Evolutionary conservation across 2,113 vertebrate genomes (phyloP).

Genomic region (Vulpes ferrilata): DNA sequence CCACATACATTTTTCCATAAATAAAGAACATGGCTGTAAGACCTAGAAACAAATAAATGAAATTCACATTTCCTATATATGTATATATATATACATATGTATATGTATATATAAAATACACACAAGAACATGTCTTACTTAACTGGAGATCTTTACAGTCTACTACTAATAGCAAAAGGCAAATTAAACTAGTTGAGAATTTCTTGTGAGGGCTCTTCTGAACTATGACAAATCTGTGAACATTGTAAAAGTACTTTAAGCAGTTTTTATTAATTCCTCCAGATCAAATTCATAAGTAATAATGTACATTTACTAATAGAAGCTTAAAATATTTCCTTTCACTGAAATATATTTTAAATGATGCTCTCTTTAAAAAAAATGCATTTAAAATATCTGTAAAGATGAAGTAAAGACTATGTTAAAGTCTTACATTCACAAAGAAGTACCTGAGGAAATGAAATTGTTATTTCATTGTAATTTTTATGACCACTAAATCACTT

Average conservation of each 20-base stretch:
- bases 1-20: conserved; percentile 90
- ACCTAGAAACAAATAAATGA: conserved; percentile 88
- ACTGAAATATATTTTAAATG: not conserved
- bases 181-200: not conserved
- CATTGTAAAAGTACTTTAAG: not conserved
- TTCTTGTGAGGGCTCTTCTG: not conserved
- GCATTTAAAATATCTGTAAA: not conserved
- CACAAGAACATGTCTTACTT: not conserved
- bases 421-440: conserved; percentile 63
- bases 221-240: not conserved
- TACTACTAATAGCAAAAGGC: not conserved
- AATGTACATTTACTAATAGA: not conserved
- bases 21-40: conserved; percentile 93
- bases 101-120: not conserved
- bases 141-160: not conserved
- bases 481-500: conserved; percentile 13
- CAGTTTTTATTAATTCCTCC: not conserved
- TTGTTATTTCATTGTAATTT: conserved; percentile 53
- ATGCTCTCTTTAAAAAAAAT: not conserved
- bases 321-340: conserved; percentile 43
- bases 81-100: not conserved
- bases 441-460: conserved; percentile 61
- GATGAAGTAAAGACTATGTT: not conserved
- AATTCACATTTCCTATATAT: conserved; percentile 1
- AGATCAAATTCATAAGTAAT: not conserved